Evolutionary conservation across 2,888 invertebrate species (phyloP), one percentile per base, ranked within the genome.

Genomic region (Oeneis ivallda): DNA sequence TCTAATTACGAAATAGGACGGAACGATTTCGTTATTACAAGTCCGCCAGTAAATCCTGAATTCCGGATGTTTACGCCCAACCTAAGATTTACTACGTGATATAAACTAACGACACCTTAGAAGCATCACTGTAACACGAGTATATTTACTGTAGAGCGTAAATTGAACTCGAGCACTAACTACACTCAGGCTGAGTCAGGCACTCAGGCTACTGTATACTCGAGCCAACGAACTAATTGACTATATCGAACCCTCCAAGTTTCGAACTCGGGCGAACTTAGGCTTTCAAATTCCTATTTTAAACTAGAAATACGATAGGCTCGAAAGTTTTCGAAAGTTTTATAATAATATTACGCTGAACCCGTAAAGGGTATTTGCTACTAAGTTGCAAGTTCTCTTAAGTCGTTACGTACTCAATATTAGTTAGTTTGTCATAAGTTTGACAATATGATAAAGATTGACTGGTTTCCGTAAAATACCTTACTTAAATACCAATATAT

Each of bases 231-330:
- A 79, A 83, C 84, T 89, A 91, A 90, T 89, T 90, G 87, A 86
- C 84, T 87, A 86, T 83, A 88, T 87, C 83, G 83, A 83, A 80
- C 80, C 78, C 83, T 84, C 76, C 74, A 83, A 84, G 83, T 83
- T 82, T 79, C 73, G 72, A 78, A 80, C 79, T 73, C 71, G 69
- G 76, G 74, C 79, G 74, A 87, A 88, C 84, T 88, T 83, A 60
- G 72, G 76, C 78, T 80, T 82, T 80, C 79, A 81, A 84, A 86
- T 85, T 83, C 78, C 80, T 84, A 86, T 86, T 88, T 89, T 81
- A 85, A 87, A 88, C 85, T 84, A 83, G 76, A 76, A 84, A 80
- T 79, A 79, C 72, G 71, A 71, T 75, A 75, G 78, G 75, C 72
- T 70, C 68, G 70, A 66, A 86, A 87, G 78, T 88, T 87, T 84